Base-by-base conservation (phyloP, 2,113 vertebrate species). In the Corydoras sp. region DNA sequence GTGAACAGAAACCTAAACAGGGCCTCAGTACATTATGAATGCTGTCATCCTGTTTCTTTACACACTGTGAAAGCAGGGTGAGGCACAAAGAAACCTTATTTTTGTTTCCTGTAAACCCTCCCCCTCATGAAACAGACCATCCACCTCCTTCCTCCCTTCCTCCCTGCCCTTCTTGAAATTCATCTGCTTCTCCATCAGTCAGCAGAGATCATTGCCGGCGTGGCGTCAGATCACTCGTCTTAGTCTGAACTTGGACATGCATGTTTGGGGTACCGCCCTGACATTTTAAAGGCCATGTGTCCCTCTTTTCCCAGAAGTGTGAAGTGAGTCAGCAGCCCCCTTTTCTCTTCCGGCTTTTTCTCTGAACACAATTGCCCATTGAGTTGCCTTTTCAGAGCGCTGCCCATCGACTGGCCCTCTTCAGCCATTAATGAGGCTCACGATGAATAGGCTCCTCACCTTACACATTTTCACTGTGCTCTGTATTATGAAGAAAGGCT, bases 391-490 rank as follows among this genome's bases (percentile, higher is more conserved):
- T 78, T 81, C 77, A 77, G 69, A 60, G 83, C 77, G 83, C 68
- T 43, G 79, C 79, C 67, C 51, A 65, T 68, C 66, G 79, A 79
- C 69, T 53, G 68, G 67, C 63, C 73, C 68, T 71, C 75, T 81
- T 76, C 75, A 76, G 76, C 75, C 79, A 54, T 80, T 86, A 83
- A 87, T 9, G 79, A 82, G 79, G 76, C 78, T 71, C 55, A 62
- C 76, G 78, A 65, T 87, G 85, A 89, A 87, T 78, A 76, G 76
- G n/a, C 77, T 73, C 71, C 69, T 79, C 67, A 79, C 79, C 75
- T 79, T 80, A 73, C 76, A 72, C 75, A 61, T 56, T 72, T 59
- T 76, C 72, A 78, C 63, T 72, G 61, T 54, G 14, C 67, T 67
- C 31, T 67, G 13, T 71, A 30, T 51, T 75, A 69, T 35, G 15